Evolutionary conservation across 2,113 vertebrate species (phyloP).

Genomic region (Urocolius indicus): DNA sequence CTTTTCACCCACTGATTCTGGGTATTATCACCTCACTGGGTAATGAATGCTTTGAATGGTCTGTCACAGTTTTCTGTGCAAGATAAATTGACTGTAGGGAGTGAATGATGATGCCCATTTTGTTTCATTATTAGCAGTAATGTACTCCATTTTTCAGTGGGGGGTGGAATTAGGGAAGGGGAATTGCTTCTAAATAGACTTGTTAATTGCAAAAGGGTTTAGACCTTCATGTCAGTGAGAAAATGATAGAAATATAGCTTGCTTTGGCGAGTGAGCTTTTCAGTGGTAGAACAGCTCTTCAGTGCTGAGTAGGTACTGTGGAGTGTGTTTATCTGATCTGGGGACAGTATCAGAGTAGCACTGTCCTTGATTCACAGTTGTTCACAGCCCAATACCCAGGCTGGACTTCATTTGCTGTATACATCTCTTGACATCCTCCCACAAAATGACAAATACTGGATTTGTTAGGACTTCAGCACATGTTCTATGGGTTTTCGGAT

Average conservation of each 20-base stretch:
- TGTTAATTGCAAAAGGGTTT: conserved; percentile 64
- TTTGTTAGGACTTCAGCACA: background rate
- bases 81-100: conserved; percentile 65
- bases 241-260: background rate
- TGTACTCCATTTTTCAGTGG: conserved; percentile 73
- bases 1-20: conserved; percentile 14
- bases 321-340: background rate
- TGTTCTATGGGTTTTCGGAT: background rate
- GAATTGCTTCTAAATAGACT: conserved; percentile 47
- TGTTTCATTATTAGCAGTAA: conserved; percentile 72
- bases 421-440: background rate
- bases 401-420: background rate
- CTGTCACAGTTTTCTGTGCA: conserved; percentile 46
- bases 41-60: conserved; percentile 41
- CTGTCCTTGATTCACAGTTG: background rate
- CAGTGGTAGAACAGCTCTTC: background rate
- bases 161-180: background rate
- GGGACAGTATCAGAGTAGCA: background rate
- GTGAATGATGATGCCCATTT: conserved; percentile 76
- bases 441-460: background rate
- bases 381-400: background rate
- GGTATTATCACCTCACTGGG: conserved; percentile 8
- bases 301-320: background rate
- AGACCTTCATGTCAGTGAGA: background rate
- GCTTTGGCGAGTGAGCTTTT: background rate